Base-by-base conservation (phyloP, 1,140 invertebrate species). In the Drosophila oshimai region DNA sequence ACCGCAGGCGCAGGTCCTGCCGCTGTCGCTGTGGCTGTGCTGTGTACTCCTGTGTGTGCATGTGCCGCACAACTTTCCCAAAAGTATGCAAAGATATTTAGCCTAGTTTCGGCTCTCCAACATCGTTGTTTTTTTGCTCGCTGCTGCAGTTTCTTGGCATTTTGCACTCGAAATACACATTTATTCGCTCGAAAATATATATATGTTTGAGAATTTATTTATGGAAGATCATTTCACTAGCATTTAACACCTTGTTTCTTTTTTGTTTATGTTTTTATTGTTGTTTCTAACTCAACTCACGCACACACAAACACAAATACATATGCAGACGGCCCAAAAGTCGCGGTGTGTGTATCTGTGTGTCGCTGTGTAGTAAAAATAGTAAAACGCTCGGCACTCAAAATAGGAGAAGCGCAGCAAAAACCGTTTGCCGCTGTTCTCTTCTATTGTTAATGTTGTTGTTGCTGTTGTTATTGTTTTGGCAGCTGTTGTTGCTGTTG, bases 41-140 rank as follows among this genome's bases (percentile, higher is more conserved):
- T 33, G 10, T 45, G 36, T 61, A 33, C 10, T 45, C 17, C 10
- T 34, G 13, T 37, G 29, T 51, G 15, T 33, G 68, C 31, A 37
- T 58, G 57, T 57, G 31, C 49, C 34, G 31, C 36, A 31, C 34
- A 53, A 36, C 37, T 75, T 41, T 70, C 79, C 78, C 74, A 74
- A 78, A 83, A 83, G 69, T 83, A 84, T 83, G 78, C 76, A 69
- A 76, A 46, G 75, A 74, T 86, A 69, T 86, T 86, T 86, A 86
- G 80, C 80, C 80, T 80, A 84, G 75, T 84, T 84, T 80, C 22
- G 60, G 60, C 39, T 70, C 53, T 46, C 31, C 45, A 39, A 26
- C 55, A 39, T 6, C 33, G 31, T 47, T 47, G 37, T 51, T 7
- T 54, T 41, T 17, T 28, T 41, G 45, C 33, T 62, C 37, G 49